Evolutionary conservation across 2,113 vertebrate species (phyloP).

Genomic region (Myanophis thanlyinensis): DNA sequence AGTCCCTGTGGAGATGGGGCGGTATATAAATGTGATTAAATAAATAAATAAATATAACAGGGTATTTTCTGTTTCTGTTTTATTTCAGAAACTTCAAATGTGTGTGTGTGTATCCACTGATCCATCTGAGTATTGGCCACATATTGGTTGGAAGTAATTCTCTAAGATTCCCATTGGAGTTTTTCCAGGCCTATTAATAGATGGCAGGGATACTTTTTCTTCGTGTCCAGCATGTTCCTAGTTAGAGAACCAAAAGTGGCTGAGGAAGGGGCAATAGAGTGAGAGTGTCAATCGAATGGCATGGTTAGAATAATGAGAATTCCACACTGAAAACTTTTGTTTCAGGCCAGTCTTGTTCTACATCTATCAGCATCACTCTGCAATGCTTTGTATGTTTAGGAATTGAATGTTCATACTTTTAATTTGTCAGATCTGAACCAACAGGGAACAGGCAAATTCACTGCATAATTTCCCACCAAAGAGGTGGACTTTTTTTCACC

Average conservation of each 20-base stretch:
- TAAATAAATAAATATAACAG: too few relatives aligned
- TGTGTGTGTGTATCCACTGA: neutral
- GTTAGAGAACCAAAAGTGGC: neutral
- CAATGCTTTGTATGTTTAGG: conserved; percentile 29
- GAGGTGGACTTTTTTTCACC: neutral
- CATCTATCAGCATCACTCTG: neutral
- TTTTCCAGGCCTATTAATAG: neutral
- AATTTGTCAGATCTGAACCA: conserved; percentile 34
- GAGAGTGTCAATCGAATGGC: neutral
- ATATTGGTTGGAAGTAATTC: neutral
- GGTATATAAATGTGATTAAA: too few relatives aligned
- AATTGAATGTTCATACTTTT: conserved; percentile 38
- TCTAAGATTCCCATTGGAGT: neutral
- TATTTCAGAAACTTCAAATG: neutral
- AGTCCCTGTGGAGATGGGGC: too few relatives aligned
- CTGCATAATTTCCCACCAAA: conserved; percentile 5
- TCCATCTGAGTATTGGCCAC: neutral
- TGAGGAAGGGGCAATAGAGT: neutral
- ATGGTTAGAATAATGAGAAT: neutral
- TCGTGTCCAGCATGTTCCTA: neutral
- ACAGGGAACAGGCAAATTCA: neutral
- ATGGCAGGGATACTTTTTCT: neutral
- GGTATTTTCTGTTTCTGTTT: neutral
- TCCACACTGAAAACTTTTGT: neutral
- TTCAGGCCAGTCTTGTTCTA: neutral